phyloP scores from a whole-genome alignment of 2,888 invertebrate species.

The Polyploca ridens region DNA sequence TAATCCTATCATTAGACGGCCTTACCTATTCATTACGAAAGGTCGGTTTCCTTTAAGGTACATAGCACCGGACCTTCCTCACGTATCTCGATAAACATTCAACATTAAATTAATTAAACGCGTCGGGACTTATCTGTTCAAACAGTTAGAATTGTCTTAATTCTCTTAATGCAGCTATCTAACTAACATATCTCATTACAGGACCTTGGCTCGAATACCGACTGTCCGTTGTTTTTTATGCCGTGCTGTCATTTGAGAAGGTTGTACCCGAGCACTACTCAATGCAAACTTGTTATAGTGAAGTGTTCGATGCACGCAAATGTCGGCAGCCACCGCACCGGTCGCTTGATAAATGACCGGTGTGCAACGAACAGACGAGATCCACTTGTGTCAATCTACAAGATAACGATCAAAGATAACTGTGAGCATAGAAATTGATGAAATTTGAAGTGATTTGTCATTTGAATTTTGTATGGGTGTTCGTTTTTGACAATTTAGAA shows the following conservation, averaged over 20 bases:
- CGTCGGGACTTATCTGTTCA: conserved; percentile 55
- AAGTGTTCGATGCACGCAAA: conserved; percentile 44
- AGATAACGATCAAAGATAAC: conserved; percentile 39
- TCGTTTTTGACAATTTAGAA: too few species aligned
- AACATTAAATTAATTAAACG: conserved; percentile 47
- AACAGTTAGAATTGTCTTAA: conserved; percentile 68
- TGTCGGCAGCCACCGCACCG: conserved; percentile 29
- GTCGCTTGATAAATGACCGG: conserved; percentile 51
- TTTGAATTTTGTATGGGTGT: too few species aligned
- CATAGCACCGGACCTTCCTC: conserved; percentile 13
- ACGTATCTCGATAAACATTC: conserved; percentile 26
- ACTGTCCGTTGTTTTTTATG: conserved; percentile 79
- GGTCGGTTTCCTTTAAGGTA: conserved; percentile 9
- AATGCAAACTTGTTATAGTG: conserved; percentile 77
- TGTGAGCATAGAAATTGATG: conserved; percentile 25
- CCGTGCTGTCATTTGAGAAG: conserved; percentile 81
- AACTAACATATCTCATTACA: conserved; percentile 78
- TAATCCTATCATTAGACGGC: conserved; percentile 36
- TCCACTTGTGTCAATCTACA: conserved; percentile 41
- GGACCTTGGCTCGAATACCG: conserved; percentile 82
- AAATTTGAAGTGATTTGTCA: not conserved
- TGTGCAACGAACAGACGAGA: conserved; percentile 35
- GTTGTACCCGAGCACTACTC: conserved; percentile 72
- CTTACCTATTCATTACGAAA: conserved; percentile 32
- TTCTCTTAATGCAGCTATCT: conserved; percentile 70